Percentiles rank a stretch among this genome's conserved stretches.
These are phyloP conservation scores for Gymnoscopelus braueri DNA, from an alignment of 2,797 vertebrate species.

Conservation along the genomic window DNA sequence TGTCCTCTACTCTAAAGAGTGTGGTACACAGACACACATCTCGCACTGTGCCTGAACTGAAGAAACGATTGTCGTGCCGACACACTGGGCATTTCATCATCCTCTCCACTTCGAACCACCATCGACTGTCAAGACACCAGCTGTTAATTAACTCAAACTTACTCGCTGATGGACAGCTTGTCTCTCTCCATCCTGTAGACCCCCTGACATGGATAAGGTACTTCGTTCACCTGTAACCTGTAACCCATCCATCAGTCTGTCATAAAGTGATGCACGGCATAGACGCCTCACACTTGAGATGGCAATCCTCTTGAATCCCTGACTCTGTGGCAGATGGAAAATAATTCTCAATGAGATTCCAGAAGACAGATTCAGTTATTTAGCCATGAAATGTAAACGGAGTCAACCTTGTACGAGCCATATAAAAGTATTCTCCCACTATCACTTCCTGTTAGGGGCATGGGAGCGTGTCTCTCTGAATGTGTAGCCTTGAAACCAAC, in stretches of 20 bases:
- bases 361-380: slow-evolving; percentile 30
- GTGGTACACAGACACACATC: slow-evolving; percentile 27
- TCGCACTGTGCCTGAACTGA: slow-evolving; percentile 20
- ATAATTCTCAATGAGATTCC: slow-evolving; percentile 33
- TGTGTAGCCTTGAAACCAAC: background rate
- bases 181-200: slow-evolving; percentile 33
- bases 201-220: slow-evolving; percentile 26
- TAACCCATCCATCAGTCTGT: slow-evolving; percentile 67
- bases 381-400: background rate
- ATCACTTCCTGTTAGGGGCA: slow-evolving; percentile 27
- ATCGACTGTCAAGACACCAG: slow-evolving; percentile 34
- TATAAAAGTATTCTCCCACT: slow-evolving; percentile 13
- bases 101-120: slow-evolving; percentile 5
- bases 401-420: slow-evolving; percentile 1
- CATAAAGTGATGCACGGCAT: slow-evolving; percentile 40
- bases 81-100: slow-evolving; percentile 16
- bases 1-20: slow-evolving; percentile 21
- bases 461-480: background rate
- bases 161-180: slow-evolving; percentile 24
- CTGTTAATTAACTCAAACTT: slow-evolving; percentile 34
- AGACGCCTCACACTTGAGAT: slow-evolving; percentile 52
- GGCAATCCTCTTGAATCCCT: slow-evolving; percentile 35
- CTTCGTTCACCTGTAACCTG: slow-evolving; percentile 46
- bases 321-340: slow-evolving; percentile 27
- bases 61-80: slow-evolving; percentile 28